These are phyloP conservation scores for Cygnus olor DNA, from an alignment of 2,797 vertebrate genomes.

Conservation along the genomic window DNA sequence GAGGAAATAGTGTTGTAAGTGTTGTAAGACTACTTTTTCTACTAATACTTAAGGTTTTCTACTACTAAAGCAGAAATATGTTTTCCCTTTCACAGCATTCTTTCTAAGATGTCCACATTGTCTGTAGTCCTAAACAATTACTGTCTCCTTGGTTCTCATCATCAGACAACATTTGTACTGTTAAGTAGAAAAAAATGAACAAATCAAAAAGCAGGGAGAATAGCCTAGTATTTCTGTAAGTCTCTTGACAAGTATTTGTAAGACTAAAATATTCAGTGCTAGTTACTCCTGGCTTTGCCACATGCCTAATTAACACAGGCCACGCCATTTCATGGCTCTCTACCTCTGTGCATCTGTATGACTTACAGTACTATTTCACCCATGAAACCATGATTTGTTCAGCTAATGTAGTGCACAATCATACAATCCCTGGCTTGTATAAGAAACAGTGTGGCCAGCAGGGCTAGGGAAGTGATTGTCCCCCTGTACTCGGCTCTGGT, in stretches of 20 bases:
- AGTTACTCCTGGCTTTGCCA: neutral
- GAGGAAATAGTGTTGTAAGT: neutral
- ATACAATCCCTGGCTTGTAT: no score
- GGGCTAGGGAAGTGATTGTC: no score
- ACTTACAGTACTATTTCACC: neutral
- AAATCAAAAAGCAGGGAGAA: neutral
- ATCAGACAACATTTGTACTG: neutral
- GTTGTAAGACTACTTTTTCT: neutral
- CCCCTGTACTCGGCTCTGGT: no score
- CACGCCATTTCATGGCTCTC: neutral
- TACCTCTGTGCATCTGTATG: neutral
- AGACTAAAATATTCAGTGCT: neutral
- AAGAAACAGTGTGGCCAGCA: no score
- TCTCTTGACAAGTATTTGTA: neutral
- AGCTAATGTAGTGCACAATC: neutral
- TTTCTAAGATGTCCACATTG: neutral
- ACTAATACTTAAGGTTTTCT: neutral
- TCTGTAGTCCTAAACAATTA: neutral
- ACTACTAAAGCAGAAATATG: neutral
- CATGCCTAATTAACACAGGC: neutral
- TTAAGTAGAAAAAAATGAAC: neutral
- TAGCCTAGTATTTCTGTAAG: neutral
- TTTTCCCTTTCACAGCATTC: neutral
- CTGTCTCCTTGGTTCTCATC: neutral
- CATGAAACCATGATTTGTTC: neutral